Evolutionary conservation across 2,888 invertebrate species (phyloP).

Genomic region (Coelogynopora nodosa): DNA sequence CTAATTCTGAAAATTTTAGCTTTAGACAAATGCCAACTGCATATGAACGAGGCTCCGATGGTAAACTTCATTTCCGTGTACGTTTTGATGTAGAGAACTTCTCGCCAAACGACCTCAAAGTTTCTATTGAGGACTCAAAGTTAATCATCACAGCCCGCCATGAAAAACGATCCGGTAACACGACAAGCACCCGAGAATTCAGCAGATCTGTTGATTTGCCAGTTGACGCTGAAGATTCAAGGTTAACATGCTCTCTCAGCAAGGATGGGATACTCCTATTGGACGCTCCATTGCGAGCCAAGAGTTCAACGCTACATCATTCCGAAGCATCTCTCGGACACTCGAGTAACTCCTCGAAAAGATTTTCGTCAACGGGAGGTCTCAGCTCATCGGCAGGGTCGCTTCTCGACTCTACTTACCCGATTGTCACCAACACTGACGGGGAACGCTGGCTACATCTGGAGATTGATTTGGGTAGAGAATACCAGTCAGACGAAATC

Average conservation of each 20-base stretch:
- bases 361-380: not conserved
- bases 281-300: slow-evolving; percentile 51
- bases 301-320: not conserved
- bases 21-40: not conserved
- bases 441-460: slow-evolving; percentile 54
- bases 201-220: slow-evolving; percentile 57
- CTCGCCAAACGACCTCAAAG: slow-evolving; percentile 55
- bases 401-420: slow-evolving; percentile 29
- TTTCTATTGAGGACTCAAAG: slow-evolving; percentile 56
- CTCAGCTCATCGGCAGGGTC: not conserved
- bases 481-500: slow-evolving; percentile 59
- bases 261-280: slow-evolving; percentile 57
- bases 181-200: slow-evolving; percentile 54
- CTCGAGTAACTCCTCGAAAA: not conserved
- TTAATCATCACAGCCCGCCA: slow-evolving; percentile 54
- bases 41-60: not conserved
- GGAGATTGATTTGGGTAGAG: slow-evolving; percentile 55
- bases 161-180: slow-evolving; percentile 52
- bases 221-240: slow-evolving; percentile 53
- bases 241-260: slow-evolving; percentile 54
- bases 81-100: slow-evolving; percentile 57
- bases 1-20: not conserved
- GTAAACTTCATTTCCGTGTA: slow-evolving; percentile 51
- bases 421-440: slow-evolving; percentile 56
- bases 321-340: not conserved